These are phyloP conservation scores for Pteruthius melanotis DNA, from an alignment of 2,113 vertebrate species.

Conservation along the genomic window DNA sequence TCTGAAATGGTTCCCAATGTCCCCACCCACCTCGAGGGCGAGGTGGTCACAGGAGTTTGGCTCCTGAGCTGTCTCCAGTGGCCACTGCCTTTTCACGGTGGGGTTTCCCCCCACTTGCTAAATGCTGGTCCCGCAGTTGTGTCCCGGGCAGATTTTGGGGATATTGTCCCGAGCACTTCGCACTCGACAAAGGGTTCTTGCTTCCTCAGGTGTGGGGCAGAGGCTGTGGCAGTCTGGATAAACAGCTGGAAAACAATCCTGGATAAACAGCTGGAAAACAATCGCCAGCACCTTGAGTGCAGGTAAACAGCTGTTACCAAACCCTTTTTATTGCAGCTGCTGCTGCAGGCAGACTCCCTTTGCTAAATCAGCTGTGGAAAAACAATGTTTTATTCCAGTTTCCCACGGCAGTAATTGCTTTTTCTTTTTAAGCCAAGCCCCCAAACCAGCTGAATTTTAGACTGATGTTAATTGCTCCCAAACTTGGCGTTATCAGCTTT, in stretches of 20 bases:
- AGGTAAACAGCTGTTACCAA: neutral
- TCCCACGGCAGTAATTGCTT: slow-evolving; percentile 9
- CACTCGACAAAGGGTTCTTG: neutral
- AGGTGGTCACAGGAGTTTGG: neutral
- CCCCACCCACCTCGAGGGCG: neutral
- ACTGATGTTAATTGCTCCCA: slow-evolving; percentile 40
- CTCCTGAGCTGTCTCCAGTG: neutral
- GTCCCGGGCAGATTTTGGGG: neutral
- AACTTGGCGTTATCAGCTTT: slow-evolving; percentile 24
- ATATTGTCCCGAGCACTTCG: neutral
- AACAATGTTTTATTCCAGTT: neutral
- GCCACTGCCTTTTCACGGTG: neutral
- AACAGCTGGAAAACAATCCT: neutral
- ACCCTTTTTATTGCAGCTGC: neutral
- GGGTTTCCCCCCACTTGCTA: rapidly evolving
- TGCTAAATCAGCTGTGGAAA: neutral
- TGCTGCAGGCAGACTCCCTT: neutral
- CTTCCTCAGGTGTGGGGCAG: neutral
- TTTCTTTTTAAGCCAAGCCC: slow-evolving; percentile 28
- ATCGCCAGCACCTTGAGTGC: neutral
- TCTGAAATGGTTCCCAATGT: neutral
- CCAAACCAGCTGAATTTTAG: slow-evolving; percentile 6
- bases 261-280: neutral
- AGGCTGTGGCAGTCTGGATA: neutral
- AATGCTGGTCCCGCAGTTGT: rapidly evolving